Evolutionary conservation across 2,113 vertebrate genomes (phyloP), one percentile per base, ranked within the genome.

Genomic region (Leiothrix lutea): DNA sequence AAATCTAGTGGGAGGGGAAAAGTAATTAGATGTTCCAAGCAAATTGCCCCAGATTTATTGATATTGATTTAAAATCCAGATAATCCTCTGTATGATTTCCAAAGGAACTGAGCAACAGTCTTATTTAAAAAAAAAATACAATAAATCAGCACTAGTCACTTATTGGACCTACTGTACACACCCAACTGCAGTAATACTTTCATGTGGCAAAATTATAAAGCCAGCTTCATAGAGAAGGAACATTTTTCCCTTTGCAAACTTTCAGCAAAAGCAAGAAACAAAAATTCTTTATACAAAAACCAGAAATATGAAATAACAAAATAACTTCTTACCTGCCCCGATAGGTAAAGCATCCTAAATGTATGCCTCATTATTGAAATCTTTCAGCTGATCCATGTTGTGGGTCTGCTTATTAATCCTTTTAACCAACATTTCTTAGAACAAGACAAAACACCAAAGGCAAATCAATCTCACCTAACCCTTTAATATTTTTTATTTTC

Each of bases 1-100:
- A 97, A 96, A 94, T 93, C 96, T 96, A 90, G 51, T 92, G 95
- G 92, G 93, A 97, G 64, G 92, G 58, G 64, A 94, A 96, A 94
- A 93, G 90, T 78, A 97, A 96, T 95, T 92, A 96, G 40, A 93
- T 67, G 40, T 95, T 96, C 85, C 93, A 94, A 95, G 90, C 28
- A 95, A 96, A 95, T 96, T 95, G 75, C 88, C 93, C 72, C 72
- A 90, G 90, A 96, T 60, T 95, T 96, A 95, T 60, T 96, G 94
- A 83, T 96, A 93, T 93, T 95, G 90, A 94, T 95, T 96, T 96
- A 60, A 96, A 96, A 96, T 92, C 90, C 47, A 90, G 93, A 93
- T 80, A 96, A 92, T 88, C 67, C 28, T 93, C 64, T 74, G 35
- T 66, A 93, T 93, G 56, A 93, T 88, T 93, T 96, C 90, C 85